phyloP scores from a whole-genome alignment of 92 coral and sea anemone species.

The Hydrozoanthus gracilis region DNA sequence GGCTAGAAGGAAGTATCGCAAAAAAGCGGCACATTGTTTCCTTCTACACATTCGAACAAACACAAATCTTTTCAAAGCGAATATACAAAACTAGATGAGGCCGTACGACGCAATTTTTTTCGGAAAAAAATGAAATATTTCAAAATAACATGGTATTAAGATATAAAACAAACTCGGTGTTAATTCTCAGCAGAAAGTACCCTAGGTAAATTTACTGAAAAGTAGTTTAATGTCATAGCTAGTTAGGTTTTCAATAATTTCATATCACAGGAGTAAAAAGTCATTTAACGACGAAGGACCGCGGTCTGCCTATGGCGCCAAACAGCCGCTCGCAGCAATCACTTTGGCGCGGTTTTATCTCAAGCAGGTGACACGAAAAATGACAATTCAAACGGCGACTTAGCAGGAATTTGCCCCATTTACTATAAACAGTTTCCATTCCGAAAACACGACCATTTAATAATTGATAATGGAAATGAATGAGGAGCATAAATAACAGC shows the following conservation, averaged over 20 bases:
- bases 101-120: too few species aligned
- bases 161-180: too few species aligned
- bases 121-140: too few species aligned
- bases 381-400: slow-evolving; percentile 1
- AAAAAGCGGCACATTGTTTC: too few species aligned
- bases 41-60: too few species aligned
- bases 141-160: too few species aligned
- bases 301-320: slow-evolving; percentile 36
- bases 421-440: slow-evolving; percentile 30
- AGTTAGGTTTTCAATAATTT: neutral
- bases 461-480: slow-evolving; percentile 11
- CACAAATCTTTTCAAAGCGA: too few species aligned
- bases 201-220: too few species aligned
- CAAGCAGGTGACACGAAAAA: slow-evolving; percentile 25
- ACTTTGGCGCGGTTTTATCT: slow-evolving; percentile 24
- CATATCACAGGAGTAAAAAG: neutral
- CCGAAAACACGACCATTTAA: slow-evolving; percentile 18
- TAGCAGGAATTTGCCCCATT: slow-evolving; percentile 7
- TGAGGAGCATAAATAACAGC: neutral
- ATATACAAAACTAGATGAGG: too few species aligned
- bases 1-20: too few species aligned
- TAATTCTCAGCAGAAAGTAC: too few species aligned
- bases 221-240: neutral
- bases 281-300: neutral
- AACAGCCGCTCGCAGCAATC: slow-evolving; percentile 2